phyloP scores from a whole-genome alignment of 2,113 vertebrate species.

The Grus americana region DNA sequence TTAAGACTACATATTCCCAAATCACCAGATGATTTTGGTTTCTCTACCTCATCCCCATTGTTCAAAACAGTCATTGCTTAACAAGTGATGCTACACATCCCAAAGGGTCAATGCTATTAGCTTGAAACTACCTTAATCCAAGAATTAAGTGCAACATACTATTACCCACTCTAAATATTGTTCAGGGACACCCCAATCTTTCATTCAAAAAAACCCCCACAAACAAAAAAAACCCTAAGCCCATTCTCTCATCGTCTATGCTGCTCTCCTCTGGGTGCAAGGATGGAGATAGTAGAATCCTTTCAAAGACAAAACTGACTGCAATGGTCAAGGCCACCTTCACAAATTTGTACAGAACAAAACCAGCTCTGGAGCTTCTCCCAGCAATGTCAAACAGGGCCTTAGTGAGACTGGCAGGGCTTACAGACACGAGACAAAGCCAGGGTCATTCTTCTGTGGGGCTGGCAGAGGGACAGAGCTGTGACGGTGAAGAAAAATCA shows the following conservation, averaged over 20 bases:
- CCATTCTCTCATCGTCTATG: background rate
- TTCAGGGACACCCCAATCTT: background rate
- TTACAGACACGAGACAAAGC: accelerated
- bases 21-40: background rate
- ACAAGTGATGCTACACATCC: background rate
- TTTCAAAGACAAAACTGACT: background rate
- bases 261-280: background rate
- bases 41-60: background rate
- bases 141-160: background rate
- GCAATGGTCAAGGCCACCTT: background rate
- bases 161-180: background rate
- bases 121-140: background rate
- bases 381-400: background rate
- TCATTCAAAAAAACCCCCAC: too few relatives aligned
- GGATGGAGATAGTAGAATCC: accelerated
- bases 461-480: background rate
- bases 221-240: background rate
- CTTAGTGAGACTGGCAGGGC: background rate
- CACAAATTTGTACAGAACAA: background rate
- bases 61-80: background rate
- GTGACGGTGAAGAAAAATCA: background rate
- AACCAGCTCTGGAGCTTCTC: background rate
- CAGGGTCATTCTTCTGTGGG: background rate
- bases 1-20: background rate
- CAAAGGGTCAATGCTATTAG: background rate